A percentile compares a stretch with the other conserved stretches of the same genome.
phyloP scores from a whole-genome alignment of 2,888 invertebrate genomes.

The Drosophila phalerata region DNA sequence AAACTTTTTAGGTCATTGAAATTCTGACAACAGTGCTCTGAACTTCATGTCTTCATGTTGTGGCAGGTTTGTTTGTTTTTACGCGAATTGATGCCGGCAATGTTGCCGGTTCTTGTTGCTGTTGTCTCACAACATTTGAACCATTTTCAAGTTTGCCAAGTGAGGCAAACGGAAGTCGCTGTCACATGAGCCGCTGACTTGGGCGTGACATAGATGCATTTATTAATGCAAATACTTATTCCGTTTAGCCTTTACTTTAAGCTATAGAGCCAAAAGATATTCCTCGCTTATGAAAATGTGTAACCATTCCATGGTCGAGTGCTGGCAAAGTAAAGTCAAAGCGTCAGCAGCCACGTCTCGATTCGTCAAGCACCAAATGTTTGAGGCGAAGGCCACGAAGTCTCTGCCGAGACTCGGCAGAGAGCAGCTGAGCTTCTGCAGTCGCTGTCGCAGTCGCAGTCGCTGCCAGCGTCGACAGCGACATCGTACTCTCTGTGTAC shows the following conservation, averaged over 20 bases:
- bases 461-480: neutral
- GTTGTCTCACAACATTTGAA: slow-evolving; percentile 48
- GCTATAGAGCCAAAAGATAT: slow-evolving; percentile 32
- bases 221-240: slow-evolving; percentile 76
- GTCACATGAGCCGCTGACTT: slow-evolving; percentile 66
- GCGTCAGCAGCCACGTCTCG: slow-evolving; percentile 42
- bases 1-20: neutral
- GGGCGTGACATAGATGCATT: slow-evolving; percentile 79
- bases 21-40: slow-evolving; percentile 3
- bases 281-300: slow-evolving; percentile 68
- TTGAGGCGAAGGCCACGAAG: slow-evolving; percentile 45
- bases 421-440: slow-evolving; percentile 3
- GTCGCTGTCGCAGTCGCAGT: slow-evolving; percentile 5
- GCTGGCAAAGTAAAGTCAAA: slow-evolving; percentile 36
- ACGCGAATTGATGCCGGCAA: slow-evolving; percentile 51
- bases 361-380: slow-evolving; percentile 51
- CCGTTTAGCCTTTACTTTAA: slow-evolving; percentile 29
- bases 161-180: slow-evolving; percentile 65
- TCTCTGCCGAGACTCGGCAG: slow-evolving; percentile 12
- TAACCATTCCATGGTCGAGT: slow-evolving; percentile 65
- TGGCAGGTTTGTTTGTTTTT: slow-evolving; percentile 54
- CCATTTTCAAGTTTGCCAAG: slow-evolving; percentile 30
- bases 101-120: slow-evolving; percentile 14
- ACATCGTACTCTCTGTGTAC: slow-evolving; percentile 5
- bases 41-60: slow-evolving; percentile 57